Conservation (phyloP, 2,113 vertebrate species). For the Phaetusa simplex region DNA sequence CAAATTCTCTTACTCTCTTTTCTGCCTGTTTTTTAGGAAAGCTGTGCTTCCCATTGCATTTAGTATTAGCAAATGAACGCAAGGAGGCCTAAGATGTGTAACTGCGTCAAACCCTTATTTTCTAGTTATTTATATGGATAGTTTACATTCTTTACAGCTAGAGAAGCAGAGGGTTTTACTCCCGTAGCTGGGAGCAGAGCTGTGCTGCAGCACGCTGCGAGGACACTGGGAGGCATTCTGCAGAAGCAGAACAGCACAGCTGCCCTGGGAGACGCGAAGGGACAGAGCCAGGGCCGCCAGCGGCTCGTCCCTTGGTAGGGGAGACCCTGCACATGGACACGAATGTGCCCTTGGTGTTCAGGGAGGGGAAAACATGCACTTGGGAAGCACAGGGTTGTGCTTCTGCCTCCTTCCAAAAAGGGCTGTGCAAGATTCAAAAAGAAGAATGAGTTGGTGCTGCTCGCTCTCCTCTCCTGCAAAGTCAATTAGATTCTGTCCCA, state of each 20-base stretch:
- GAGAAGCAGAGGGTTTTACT: neutral
- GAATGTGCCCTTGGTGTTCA: neutral
- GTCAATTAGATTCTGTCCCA: conserved; percentile 5
- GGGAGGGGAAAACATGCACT: accelerated
- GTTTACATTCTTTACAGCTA: neutral
- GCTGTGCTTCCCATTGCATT: neutral
- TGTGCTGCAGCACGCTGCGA: neutral
- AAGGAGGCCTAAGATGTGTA: neutral
- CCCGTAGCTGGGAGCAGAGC: neutral
- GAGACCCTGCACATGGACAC: neutral
- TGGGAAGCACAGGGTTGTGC: neutral
- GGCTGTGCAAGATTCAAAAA: neutral
- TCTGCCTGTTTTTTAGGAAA: neutral
- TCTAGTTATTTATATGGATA: neutral
- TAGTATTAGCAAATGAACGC: neutral
- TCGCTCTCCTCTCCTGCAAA: neutral
- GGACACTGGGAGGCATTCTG: neutral
- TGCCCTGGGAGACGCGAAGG: accelerated
- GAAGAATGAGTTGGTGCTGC: neutral
- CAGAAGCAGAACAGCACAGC: neutral
- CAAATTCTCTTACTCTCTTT: neutral
- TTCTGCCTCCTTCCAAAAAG: neutral
- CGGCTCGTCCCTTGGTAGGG: neutral
- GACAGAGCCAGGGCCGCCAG: neutral
- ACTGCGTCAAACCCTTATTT: conserved; percentile 17